Conservation (phyloP, 2,888 invertebrate species). For the Corythucha ciliata region DNA sequence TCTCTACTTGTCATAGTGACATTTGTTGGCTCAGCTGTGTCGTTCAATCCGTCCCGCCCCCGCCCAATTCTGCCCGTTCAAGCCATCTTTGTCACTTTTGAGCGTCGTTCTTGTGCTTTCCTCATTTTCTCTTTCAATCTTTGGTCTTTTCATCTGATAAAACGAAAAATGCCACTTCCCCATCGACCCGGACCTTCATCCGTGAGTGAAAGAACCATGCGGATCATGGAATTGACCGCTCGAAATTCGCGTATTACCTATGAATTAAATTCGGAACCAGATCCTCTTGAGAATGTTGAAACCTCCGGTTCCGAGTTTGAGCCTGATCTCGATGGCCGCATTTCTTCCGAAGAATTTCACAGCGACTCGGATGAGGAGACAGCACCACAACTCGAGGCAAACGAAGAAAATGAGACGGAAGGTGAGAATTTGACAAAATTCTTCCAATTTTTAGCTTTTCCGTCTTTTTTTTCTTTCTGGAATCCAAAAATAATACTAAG, state of each 20-base stretch:
- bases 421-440: slow-evolving; percentile 2
- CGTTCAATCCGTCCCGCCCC: not conserved
- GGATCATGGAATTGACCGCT: slow-evolving; percentile 1
- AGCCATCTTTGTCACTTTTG: slow-evolving; percentile 2
- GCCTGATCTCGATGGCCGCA: slow-evolving; percentile 1
- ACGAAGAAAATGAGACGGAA: not conserved
- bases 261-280: not conserved
- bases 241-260: not conserved
- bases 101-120: slow-evolving; percentile 3
- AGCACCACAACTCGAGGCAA: slow-evolving; percentile 1
- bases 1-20: not conserved
- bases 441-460: slow-evolving; percentile 1
- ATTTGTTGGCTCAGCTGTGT: slow-evolving; percentile 11
- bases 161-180: slow-evolving; percentile 5
- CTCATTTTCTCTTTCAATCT: not conserved
- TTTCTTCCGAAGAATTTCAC: slow-evolving; percentile 6
- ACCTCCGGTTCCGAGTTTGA: slow-evolving; percentile 7
- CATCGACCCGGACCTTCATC: not conserved
- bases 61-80: not conserved
- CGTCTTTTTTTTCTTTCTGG: not conserved
- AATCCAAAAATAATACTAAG: slow-evolving; percentile 2
- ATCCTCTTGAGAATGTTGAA: slow-evolving; percentile 1
- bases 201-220: not conserved
- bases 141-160: slow-evolving; percentile 3
- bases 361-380: not conserved